These are phyloP conservation scores for Amphiura filiformis DNA, from an alignment of 35 echinoderm and acorn worm species.

Conservation along the genomic window DNA sequence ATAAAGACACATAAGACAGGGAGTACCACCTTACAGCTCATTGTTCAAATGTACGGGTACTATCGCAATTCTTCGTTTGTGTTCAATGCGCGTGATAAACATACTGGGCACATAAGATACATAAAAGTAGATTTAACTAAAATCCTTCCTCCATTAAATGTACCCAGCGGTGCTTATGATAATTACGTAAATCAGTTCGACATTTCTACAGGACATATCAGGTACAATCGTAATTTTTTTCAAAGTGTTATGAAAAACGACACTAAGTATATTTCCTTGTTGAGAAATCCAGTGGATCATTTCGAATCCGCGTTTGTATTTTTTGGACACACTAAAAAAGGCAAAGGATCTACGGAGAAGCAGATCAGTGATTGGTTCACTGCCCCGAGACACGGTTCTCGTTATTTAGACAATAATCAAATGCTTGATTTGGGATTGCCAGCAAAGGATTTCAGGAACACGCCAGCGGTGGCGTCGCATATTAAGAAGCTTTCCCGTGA, in stretches of 20 bases:
- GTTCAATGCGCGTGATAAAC: background rate
- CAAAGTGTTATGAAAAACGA: background rate
- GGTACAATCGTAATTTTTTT: background rate
- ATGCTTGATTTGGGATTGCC: no score
- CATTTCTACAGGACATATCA: background rate
- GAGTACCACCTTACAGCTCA: background rate
- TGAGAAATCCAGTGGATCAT: background rate
- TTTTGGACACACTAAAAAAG: background rate
- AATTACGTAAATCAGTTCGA: background rate
- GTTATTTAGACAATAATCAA: no score
- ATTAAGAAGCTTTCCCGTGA: conserved; percentile 41
- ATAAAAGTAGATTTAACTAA: background rate
- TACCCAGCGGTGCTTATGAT: background rate
- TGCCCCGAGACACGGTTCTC: no score
- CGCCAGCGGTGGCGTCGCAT: no score
- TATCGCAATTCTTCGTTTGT: background rate
- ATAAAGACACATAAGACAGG: background rate
- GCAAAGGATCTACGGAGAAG: no score
- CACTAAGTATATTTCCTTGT: background rate
- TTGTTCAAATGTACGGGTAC: background rate
- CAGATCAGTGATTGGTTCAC: no score
- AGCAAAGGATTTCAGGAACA: no score
- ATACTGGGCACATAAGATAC: background rate
- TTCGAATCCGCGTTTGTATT: background rate
- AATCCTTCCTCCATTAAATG: background rate